These are phyloP conservation scores for Drosophila ezoana DNA, from an alignment of 2,888 invertebrate species.

Conservation along the genomic window DNA sequence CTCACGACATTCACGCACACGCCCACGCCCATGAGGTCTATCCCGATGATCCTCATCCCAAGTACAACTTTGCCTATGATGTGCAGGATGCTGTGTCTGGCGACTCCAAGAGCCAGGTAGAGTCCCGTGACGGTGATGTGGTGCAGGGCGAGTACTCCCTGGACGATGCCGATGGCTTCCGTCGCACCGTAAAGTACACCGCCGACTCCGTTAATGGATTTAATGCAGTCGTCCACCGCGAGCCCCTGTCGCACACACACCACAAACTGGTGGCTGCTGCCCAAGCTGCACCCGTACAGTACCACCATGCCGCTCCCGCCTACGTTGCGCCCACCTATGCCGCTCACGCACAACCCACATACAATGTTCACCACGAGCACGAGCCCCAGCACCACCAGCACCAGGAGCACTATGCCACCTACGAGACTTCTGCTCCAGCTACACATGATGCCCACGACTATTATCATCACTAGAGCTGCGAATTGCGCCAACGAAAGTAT, in stretches of 20 bases:
- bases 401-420: conserved; percentile 66
- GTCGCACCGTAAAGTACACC: conserved; percentile 83
- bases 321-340: conserved; percentile 62
- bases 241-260: conserved; percentile 71
- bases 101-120: conserved; percentile 84
- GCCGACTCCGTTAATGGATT: conserved; percentile 84
- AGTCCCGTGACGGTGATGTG: conserved; percentile 84
- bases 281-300: conserved; percentile 63
- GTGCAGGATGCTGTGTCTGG: conserved; percentile 83
- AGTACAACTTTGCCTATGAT: conserved; percentile 83
- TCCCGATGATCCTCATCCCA: conserved; percentile 81
- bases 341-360: conserved; percentile 28
- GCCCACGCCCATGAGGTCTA: conserved; percentile 70
- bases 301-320: conserved; percentile 68
- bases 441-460: conserved; percentile 70
- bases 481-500: conserved; percentile 51
- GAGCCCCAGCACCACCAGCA: conserved; percentile 62
- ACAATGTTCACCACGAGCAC: conserved; percentile 47
- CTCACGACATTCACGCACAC: conserved; percentile 68
- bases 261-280: conserved; percentile 64
- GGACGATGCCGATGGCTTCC: conserved; percentile 84
- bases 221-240: conserved; percentile 83
- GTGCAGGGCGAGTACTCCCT: conserved; percentile 84
- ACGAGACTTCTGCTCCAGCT: conserved; percentile 64
- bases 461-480: conserved; percentile 69